Base-by-base conservation (phyloP, 2,113 vertebrate genomes). In the Lontra canadensis region DNA sequence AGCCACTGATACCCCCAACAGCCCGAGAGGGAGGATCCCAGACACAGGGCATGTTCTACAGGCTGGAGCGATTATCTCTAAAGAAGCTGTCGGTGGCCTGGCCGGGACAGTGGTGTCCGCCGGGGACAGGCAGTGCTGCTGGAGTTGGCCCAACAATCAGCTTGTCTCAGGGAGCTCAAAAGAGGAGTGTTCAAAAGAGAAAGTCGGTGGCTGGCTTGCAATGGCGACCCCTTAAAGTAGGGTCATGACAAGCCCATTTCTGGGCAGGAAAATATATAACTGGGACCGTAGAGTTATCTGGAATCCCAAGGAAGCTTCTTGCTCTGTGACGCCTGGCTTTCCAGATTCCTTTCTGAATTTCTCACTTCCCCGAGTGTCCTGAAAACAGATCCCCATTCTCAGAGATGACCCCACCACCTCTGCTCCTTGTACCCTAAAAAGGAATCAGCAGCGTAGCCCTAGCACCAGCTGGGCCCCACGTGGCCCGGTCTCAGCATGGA, bases 31-130 rank as follows among this genome's bases (percentile, higher is more conserved):
- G 6, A 25, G 5, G 42, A 6, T 63, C 3, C 4, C 57, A 15
- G 88, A 42, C 81, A 15, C 47, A 2, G 2, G n/a, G 26, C 36
- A 6, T 31, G n/a, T 29, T 9, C 59, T 4, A 1, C 9, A 44
- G 82, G 71, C 57, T 14, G 7, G 6, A n/a, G 42, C 0, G 1
- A 1, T 52, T 1, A 34, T 18, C n/a, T 20, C 71, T 13, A 31
- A 39, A 42, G 82, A 17, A 42, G 21, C 59, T 1, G 0, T 10
- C 10, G 7, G 47, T 1, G 13, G n/a, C 47, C 20, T 47, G 88
- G 36, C n/a, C 6, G 0, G 65, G 79, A 92, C 65, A 21, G 49
- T 49, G 3, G 17, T n/a, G 52, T 39, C 34, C 9, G 1, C 82
- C 18, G 15, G 55, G 80, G 42, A 59, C 4, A 0, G 2, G 18